A percentile compares a stretch with the other conserved stretches of the same genome.
Conservation (phyloP, 2,888 invertebrate species). For the Charanyca ferruginea region DNA sequence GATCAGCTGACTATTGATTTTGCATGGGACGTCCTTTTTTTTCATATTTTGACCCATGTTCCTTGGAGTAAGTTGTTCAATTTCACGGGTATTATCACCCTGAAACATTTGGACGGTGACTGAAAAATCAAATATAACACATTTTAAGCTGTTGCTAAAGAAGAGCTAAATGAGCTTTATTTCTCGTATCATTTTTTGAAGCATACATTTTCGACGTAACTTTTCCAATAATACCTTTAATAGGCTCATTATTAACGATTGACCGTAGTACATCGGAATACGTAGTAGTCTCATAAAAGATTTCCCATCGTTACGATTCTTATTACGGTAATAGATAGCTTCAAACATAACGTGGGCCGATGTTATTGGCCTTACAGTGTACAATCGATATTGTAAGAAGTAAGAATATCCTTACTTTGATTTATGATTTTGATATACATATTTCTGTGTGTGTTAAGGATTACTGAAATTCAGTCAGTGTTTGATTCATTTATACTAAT, state of each 20-base stretch:
- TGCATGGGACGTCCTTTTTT: too few species aligned
- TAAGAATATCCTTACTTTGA: background rate
- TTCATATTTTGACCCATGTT: too few species aligned
- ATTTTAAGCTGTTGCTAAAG: background rate
- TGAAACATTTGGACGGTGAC: too few species aligned
- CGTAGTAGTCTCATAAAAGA: conserved; percentile 28
- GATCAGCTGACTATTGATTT: too few species aligned
- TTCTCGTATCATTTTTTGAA: background rate
- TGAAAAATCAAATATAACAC: too few species aligned
- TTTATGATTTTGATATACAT: too few species aligned
- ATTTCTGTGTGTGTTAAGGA: too few species aligned
- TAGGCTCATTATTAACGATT: conserved; percentile 23
- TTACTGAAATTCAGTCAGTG: too few species aligned
- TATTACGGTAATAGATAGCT: conserved; percentile 15
- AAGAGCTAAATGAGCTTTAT: conserved; percentile 4
- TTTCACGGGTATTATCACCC: too few species aligned
- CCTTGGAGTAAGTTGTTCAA: too few species aligned
- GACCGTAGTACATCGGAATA: conserved; percentile 9
- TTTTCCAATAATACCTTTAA: conserved; percentile 37
- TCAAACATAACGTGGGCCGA: conserved; percentile 7
- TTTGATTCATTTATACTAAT: too few species aligned
- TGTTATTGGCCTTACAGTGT: conserved; percentile 33
- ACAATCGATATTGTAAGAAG: background rate
- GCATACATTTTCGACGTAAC: conserved; percentile 11
- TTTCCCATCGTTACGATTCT: conserved; percentile 17